Base-by-base conservation (phyloP, 1,140 invertebrate genomes). In the Tigriopus japonicus region DNA sequence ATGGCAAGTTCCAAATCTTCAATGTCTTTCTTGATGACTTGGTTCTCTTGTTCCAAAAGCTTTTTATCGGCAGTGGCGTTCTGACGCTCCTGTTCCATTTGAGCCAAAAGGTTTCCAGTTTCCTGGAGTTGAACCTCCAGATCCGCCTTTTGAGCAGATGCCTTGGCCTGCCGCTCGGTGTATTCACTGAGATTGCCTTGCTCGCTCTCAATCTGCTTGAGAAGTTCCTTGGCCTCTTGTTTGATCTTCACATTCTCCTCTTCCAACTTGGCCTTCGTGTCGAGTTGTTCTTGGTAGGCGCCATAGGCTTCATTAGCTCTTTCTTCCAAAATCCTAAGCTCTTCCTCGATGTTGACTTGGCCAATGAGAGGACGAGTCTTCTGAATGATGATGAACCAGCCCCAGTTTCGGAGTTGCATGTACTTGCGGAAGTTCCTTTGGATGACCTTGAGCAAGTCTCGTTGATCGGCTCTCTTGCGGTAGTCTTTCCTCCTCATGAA, bases 261-360 rank as follows among this genome's bases (percentile, higher is more conserved):
- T 75, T 95, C 90, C 70, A 92, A 76, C 80, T 86, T 86, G 85
- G 88, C 41, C n/a, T 54, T 61, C 7, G 51, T 53, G 6, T 61
- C 59, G 21, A 61, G 52, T 56, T 84, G 77, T 87, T 88, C 72
- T 91, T 84, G 79, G 89, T 96, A 68, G 83, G 81, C 77, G 98
- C 59, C 59, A 61, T 61, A 61, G 13, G 59, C 45, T 6, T 17
- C 59, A 28, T 61, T 61, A 7, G 59, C 59, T 28, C 53, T 53
- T 14, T 54, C 43, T 19, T 61, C 59, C 15, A 43, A 75, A 71
- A 63, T 76, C 75, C 66, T 80, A 76, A 98, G 85, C 17, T 76
- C 88, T 76, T 98, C 96, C 78, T 98, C 93, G 76, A 95, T 84
- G 67, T 89, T 85, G 71, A 86, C 90, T 77, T 94, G 90, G 80